Evolutionary conservation across 2,888 invertebrate species (phyloP), one percentile per base, ranked within the genome.

Genomic region (Pammene aurita): DNA sequence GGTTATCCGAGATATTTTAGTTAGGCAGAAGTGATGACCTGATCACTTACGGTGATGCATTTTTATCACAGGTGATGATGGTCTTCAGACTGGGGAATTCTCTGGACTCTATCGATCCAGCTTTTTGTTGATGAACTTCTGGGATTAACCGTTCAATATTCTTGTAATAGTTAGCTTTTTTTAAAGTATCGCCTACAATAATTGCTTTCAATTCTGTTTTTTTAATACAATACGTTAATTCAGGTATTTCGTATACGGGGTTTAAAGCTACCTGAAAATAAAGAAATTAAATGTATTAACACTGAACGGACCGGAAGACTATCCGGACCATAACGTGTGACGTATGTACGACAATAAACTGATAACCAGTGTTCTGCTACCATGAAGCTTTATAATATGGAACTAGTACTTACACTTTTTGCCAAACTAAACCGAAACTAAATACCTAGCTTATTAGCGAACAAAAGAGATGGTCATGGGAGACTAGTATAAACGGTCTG

Each of bases 171-270:
- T 96, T 90, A 72, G 95, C 94, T 0, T 89, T 94, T 72, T 94
- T 94, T 77, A 95, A 94, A 14, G 82, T 88, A 34, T 94, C 94
- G 0, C 95, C 94, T 4, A 95, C 93, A 0, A 98, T 81, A 0
- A 98, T 80, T 5, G 95, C 95, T 79, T 95, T 95, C 35, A 95
- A 89, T 0, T 93, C 94, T 0, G 96, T 96, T 88, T 96, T 96
- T 60, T 94, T 94, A 13, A 98, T 81, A 70, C 95, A 95, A 82
- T 95, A 97, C 66, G 94, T 92, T 2, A 98, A 78, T 83, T 98
- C 98, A 0, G 88, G 81, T 9, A 94, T 90, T 80, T 95, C 94
- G 82, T 96, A 98, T 0, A 94, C 93, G 0, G 98, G 96, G 81
- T 98, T 98, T 62, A 98, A 93, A 62, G 95, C 94, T 5, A 96